phyloP scores from a whole-genome alignment of 2,797 vertebrate species.

The Amblyopsis hoosieri region DNA sequence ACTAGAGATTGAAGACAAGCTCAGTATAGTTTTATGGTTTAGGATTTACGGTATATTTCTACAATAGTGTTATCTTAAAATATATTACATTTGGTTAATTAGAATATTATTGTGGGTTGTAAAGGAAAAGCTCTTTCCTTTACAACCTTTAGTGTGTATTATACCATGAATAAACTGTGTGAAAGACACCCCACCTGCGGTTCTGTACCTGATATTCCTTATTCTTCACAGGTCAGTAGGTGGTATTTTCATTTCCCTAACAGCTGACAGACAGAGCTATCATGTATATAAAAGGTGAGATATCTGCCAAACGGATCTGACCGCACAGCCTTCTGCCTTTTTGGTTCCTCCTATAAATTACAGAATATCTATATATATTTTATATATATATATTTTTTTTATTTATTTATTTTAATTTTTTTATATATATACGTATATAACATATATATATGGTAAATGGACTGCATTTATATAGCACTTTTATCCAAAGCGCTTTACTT shows the following conservation, averaged over 20 bases:
- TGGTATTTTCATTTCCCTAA: constrained; percentile 19
- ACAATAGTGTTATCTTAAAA: too few relatives aligned
- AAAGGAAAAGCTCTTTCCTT: not conserved
- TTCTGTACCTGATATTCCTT: constrained; percentile 19
- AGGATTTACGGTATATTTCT: too few relatives aligned
- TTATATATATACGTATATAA: too few relatives aligned
- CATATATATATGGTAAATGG: too few relatives aligned
- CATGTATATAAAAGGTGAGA: constrained; percentile 58
- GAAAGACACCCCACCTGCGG: not conserved
- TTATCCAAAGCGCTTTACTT: too few relatives aligned
- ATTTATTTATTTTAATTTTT: too few relatives aligned
- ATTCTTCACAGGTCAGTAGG: constrained; percentile 34
- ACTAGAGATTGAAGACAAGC: not conserved
- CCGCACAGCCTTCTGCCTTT: not conserved
- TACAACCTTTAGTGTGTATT: not conserved
- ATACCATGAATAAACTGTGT: not conserved
- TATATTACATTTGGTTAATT: too few relatives aligned
- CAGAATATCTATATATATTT: too few relatives aligned
- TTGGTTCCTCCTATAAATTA: constrained; percentile 1
- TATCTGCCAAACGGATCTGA: not conserved
- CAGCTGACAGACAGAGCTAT: constrained; percentile 11
- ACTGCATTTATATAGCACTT: too few relatives aligned
- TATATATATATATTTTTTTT: too few relatives aligned
- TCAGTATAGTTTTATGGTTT: not conserved
- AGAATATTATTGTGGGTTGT: too few relatives aligned